A percentile compares a stretch with the other conserved stretches of the same genome.
Conservation (phyloP, 2,888 invertebrate genomes). For the Ichneumoninae sp. region DNA sequence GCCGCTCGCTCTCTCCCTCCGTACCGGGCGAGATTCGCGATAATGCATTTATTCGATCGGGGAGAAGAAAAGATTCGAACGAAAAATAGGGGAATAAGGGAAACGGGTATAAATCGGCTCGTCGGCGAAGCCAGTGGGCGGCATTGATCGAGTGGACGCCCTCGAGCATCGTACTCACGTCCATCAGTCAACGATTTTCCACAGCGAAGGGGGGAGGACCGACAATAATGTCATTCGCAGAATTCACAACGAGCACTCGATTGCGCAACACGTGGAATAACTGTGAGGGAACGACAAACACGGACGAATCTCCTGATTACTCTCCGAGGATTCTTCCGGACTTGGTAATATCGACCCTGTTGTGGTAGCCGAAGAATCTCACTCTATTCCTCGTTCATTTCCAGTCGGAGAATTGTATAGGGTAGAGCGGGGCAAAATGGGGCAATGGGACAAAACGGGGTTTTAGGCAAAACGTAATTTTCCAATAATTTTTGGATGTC, state of each 20-base stretch:
- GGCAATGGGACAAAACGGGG: too few species aligned
- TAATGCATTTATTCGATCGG: conserved; percentile 13
- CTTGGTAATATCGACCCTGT: conserved; percentile 6
- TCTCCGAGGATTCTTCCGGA: background rate
- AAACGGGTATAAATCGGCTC: background rate
- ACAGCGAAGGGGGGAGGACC: background rate
- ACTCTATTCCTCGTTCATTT: background rate
- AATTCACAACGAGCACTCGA: background rate
- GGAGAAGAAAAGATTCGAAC: conserved; percentile 3
- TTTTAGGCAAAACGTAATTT: too few species aligned
- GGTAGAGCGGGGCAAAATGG: too few species aligned
- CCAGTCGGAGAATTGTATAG: background rate
- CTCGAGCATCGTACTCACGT: conserved; percentile 13
- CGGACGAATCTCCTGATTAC: background rate
- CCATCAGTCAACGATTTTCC: conserved; percentile 10
- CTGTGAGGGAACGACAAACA: background rate
- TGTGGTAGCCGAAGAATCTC: background rate
- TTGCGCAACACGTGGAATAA: conserved; percentile 8
- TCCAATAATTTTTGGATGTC: too few species aligned
- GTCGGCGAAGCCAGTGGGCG: background rate
- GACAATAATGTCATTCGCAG: background rate
- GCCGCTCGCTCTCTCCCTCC: background rate
- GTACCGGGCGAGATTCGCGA: background rate
- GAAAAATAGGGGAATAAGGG: background rate
- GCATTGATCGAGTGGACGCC: conserved; percentile 3